phyloP scores from a whole-genome alignment of 2,797 vertebrate genomes.

The Pseudomugil tenellus region DNA sequence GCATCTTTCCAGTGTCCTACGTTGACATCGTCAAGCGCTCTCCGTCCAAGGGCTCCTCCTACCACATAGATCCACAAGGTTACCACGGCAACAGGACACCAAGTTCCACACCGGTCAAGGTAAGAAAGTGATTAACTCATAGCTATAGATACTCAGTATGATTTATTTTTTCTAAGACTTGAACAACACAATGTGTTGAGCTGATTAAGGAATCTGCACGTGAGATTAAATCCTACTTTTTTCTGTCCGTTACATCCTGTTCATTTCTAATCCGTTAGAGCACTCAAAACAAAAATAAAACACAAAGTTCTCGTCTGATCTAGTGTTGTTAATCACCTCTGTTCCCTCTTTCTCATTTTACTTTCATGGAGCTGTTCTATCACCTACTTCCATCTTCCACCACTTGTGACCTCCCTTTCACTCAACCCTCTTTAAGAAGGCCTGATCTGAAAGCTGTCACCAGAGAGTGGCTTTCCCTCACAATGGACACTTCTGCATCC shows the following conservation, averaged over 20 bases:
- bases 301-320: constrained; percentile 13
- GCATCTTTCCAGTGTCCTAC: constrained; percentile 97
- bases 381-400: constrained; percentile 69
- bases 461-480: constrained; percentile 84
- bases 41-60: constrained; percentile 84
- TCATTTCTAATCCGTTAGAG: background rate
- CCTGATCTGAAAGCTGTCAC: constrained; percentile 75
- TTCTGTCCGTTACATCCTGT: background rate
- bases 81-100: constrained; percentile 87
- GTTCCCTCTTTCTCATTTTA: constrained; percentile 65
- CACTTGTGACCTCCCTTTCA: constrained; percentile 76
- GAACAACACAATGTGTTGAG: background rate
- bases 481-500: constrained; percentile 67
- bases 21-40: constrained; percentile 92
- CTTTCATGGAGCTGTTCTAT: constrained; percentile 74
- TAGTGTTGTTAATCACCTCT: constrained; percentile 56
- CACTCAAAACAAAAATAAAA: background rate
- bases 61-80: constrained; percentile 86
- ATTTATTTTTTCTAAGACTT: background rate
- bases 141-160: background rate
- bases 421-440: constrained; percentile 70
- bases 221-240: too few species aligned
- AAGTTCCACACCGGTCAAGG: constrained; percentile 87
- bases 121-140: constrained; percentile 61
- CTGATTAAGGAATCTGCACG: background rate